Evolutionary conservation across 1,140 invertebrate species (phyloP), one percentile per base, ranked within the genome.

Genomic region (Drosophila equinoxialis): DNA sequence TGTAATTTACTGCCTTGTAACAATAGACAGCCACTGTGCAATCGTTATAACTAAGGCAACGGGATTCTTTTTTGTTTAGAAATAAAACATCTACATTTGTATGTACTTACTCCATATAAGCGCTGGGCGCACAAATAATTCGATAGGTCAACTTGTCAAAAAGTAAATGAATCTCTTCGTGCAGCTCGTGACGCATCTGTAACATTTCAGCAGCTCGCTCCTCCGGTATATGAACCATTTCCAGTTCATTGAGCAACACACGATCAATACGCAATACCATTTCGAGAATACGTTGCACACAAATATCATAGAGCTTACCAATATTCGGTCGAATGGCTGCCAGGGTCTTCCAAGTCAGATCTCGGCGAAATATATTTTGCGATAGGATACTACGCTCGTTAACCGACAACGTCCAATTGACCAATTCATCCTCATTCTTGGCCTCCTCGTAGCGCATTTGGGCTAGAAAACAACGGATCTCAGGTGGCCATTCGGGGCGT

Each of bases 71-170:
- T 26, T 30, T 30, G 30, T 30, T 30, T 4, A 26, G 3, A 26
- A 26, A 2, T 23, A 23, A 23, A 26, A 26, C 23, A 4, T 26
- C 0, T 26, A 26, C 2, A 26, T 4, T 3, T 26, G 14, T 26
- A 35, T 6, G 20, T 51, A 51, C 45, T 79, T 71, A 91, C 90
- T 51, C 79, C 70, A 82, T 82, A 59, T 72, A 90, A 4, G 90
- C 51, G 7, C 67, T 68, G 1, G 81, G 78, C 0, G 78, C 39
- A 35, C 48, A 69, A 7, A 90, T 60, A 13, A 91, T 65, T 0
- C 90, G 86, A 69, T 91, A 91, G 6, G 83, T 72, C 0, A 82
- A 68, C 26, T 71, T 90, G 57, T 91, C 81, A 2, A 91, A 77
- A 1, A 83, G 54, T 3, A 39, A n/a, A 11, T 79, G 55, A 3